Evolutionary conservation across 2,797 vertebrate species (phyloP), one percentile per base, ranked within the genome.

Genomic region (Ceryle rudis): DNA sequence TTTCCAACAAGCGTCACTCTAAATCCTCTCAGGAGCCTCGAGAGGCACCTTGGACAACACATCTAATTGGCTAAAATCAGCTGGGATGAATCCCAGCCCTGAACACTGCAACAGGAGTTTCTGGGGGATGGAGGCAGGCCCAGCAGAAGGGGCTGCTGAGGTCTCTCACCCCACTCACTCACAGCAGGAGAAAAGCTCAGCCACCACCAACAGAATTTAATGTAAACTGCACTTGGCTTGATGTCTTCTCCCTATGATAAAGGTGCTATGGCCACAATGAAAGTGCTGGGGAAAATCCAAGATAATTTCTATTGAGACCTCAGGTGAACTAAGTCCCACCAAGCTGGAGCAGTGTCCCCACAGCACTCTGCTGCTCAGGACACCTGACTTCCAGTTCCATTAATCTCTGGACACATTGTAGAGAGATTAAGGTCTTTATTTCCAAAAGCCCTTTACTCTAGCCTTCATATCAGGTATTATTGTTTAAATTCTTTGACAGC

Each of bases 401-500:
- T 46, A 35, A 17, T 39, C 75, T 73, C 81, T 39, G 66, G 18
- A 25, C 6, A 65, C 28, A 46, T 35, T 9, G 0, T 3, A 64
- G 62, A 44, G 46, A 95, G 83, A 96, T 88, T 57, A 54, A 25
- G 41, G 86, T 74, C 87, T 95, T 31, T 58, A 42, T 86, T 82
- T 96, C 85, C 81, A 65, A 91, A 91, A 83, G 51, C 61, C 35
- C 72, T 61, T 25, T 9, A 7, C 81, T 88, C 70, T 29, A 85
- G 47, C 42, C 67, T 61, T 91, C 79, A 91, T 55, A 90, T 86
- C 70, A 87, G 78, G 42, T 86, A 94, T 91, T 91, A 72, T 64
- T 92, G 74, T 84, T 97, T 91, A 94, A 92, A 95, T 96, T 97
- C 89, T 93, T 95, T 95, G 90, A 96, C 90, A 96, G 89, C 75